Evolutionary conservation across 2,113 vertebrate species (phyloP).

Genomic region (Pangasianodon hypophthalmus): DNA sequence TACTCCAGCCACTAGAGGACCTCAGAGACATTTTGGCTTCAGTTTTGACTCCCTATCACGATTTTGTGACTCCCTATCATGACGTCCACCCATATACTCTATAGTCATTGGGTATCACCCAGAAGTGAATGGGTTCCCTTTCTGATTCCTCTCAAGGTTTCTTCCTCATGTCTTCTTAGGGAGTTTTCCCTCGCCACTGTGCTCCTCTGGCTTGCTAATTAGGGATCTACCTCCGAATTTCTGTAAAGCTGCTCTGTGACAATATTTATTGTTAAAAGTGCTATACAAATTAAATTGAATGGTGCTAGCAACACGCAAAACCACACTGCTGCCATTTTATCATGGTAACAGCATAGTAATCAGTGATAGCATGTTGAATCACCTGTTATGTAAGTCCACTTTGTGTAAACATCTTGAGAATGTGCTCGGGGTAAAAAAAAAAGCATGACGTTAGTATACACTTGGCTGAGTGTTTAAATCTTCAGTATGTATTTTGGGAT

Average conservation of each 20-base stretch:
- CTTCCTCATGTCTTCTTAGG: neutral
- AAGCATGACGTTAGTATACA: neutral
- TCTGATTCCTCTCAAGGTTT: neutral
- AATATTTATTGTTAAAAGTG: neutral
- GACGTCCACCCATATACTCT: neutral
- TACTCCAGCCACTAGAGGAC: neutral
- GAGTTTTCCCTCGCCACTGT: neutral
- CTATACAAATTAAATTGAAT: neutral
- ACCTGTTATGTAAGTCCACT: neutral
- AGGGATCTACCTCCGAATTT: too few relatives aligned
- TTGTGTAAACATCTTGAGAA: neutral
- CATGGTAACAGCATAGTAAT: neutral
- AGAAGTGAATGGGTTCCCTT: neutral
- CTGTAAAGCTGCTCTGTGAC: neutral
- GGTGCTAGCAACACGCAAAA: neutral
- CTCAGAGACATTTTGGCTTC: neutral
- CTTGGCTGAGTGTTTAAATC: neutral
- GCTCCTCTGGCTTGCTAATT: neutral
- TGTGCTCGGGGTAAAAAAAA: neutral
- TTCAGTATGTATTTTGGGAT: neutral
- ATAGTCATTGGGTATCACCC: neutral
- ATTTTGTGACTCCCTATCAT: neutral
- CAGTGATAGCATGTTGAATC: neutral
- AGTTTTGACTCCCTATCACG: neutral
- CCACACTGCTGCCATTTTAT: neutral